A percentile compares a stretch with the other conserved stretches of the same genome.
Evolutionary conservation across 1,140 invertebrate species (phyloP).

Genomic region (Neomicropteryx cornuta): DNA sequence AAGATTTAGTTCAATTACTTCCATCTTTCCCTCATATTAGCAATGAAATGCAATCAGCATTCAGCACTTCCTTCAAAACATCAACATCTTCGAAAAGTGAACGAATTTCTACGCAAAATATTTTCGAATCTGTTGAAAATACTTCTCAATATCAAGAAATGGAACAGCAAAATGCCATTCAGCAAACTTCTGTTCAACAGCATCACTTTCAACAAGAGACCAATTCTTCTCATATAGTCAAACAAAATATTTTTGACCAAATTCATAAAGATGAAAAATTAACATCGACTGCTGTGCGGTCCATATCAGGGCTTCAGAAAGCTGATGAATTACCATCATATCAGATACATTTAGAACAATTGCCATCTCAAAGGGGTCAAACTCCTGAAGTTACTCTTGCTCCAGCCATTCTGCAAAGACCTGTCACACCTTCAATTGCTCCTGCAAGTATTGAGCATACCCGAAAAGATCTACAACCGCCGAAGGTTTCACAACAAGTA

Average conservation of each 20-base stretch:
- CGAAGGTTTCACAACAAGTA: conserved; percentile 1
- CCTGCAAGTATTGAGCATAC: conserved; percentile 18
- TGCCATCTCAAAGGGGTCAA: conserved; percentile 39
- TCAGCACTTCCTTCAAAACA: conserved; percentile 7
- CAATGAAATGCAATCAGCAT: conserved; percentile 26
- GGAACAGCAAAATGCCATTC: conserved; percentile 4
- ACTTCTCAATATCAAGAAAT: conserved; percentile 6
- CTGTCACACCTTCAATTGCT: conserved; percentile 23
- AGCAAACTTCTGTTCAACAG: conserved; percentile 4
- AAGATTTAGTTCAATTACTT: conserved; percentile 22
- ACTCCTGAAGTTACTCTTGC: conserved; percentile 33
- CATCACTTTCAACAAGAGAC: too few relatives aligned
- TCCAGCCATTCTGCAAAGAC: conserved; percentile 23
- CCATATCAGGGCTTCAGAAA: conserved; percentile 41
- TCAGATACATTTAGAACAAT: conserved; percentile 45
- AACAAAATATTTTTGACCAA: conserved; percentile 30
- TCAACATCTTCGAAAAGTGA: conserved; percentile 7
- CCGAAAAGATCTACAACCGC: conserved; percentile 20
- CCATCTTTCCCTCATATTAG: conserved; percentile 28
- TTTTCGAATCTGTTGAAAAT: too few relatives aligned
- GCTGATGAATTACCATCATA: conserved; percentile 46
- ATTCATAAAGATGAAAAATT: conserved; percentile 25
- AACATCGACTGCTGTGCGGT: conserved; percentile 21
- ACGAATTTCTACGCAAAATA: conserved; percentile 1
- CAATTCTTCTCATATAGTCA: too few relatives aligned